phyloP scores from a whole-genome alignment of 53 echinoderm and acorn worm genomes.

The Zoroaster sp. region DNA sequence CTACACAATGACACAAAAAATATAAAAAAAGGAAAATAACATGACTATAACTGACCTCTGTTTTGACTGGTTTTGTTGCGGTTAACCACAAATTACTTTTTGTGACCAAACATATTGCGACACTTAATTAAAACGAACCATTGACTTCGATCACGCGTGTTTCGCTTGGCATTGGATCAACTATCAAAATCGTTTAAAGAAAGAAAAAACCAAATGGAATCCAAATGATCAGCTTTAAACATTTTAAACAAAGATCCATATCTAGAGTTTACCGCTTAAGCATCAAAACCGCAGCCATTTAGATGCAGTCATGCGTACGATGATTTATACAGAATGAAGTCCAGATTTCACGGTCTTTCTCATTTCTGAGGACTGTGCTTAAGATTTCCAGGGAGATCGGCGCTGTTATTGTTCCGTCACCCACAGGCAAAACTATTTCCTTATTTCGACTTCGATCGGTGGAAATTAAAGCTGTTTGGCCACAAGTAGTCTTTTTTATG shows the following conservation, averaged over 20 bases:
- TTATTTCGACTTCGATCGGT: background rate
- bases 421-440: background rate
- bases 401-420: constrained; percentile 5
- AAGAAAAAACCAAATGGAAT: too few species aligned
- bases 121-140: too few species aligned
- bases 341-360: background rate
- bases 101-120: too few species aligned
- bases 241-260: background rate
- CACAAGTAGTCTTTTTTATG: background rate
- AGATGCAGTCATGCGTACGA: background rate
- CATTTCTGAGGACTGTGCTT: background rate
- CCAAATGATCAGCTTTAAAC: too few species aligned
- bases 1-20: too few species aligned
- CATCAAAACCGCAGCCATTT: background rate
- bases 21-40: too few species aligned
- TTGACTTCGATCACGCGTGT: too few species aligned
- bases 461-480: constrained; percentile 7
- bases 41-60: too few species aligned
- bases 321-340: constrained; percentile 8
- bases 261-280: background rate
- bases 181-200: too few species aligned
- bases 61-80: too few species aligned
- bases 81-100: too few species aligned
- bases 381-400: background rate
- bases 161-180: too few species aligned